Conservation (phyloP, 2,888 invertebrate genomes). For the Scelioninae gen. 2 region DNA sequence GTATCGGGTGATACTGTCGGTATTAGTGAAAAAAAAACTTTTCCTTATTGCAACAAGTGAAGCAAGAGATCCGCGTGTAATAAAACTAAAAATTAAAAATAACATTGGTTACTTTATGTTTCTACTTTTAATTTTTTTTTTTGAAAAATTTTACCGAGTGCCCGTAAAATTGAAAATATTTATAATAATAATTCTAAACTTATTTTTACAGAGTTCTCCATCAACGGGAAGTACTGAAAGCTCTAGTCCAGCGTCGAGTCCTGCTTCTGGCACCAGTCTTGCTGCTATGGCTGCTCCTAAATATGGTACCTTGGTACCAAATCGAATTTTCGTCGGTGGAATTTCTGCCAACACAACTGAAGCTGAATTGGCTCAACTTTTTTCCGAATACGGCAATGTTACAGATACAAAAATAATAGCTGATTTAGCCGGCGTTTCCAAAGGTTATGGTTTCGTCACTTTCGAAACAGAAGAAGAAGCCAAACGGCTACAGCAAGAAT, state of each 20-base stretch:
- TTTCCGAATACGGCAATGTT: slow-evolving; percentile 92
- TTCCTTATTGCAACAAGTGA: too few species aligned
- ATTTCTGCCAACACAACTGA: slow-evolving; percentile 96
- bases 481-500: slow-evolving; percentile 82
- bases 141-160: too few species aligned
- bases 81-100: too few species aligned
- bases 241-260: slow-evolving; percentile 74
- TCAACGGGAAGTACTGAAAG: slow-evolving; percentile 74
- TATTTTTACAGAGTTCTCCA: slow-evolving; percentile 64
- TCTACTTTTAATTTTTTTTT: too few species aligned
- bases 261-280: slow-evolving; percentile 72
- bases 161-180: too few species aligned
- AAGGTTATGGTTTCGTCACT: slow-evolving; percentile 92
- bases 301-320: slow-evolving; percentile 90
- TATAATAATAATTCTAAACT: background rate
- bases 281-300: slow-evolving; percentile 74
- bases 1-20: too few species aligned
- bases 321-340: slow-evolving; percentile 97
- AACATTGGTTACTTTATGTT: too few species aligned
- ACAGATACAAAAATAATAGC: slow-evolving; percentile 96
- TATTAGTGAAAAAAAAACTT: too few species aligned
- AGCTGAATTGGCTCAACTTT: slow-evolving; percentile 92
- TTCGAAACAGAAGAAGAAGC: slow-evolving; percentile 93
- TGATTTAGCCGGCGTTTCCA: slow-evolving; percentile 95
- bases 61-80: too few species aligned